Conservation (phyloP, 2,113 vertebrate species). For the Periophthalmus modestus region DNA sequence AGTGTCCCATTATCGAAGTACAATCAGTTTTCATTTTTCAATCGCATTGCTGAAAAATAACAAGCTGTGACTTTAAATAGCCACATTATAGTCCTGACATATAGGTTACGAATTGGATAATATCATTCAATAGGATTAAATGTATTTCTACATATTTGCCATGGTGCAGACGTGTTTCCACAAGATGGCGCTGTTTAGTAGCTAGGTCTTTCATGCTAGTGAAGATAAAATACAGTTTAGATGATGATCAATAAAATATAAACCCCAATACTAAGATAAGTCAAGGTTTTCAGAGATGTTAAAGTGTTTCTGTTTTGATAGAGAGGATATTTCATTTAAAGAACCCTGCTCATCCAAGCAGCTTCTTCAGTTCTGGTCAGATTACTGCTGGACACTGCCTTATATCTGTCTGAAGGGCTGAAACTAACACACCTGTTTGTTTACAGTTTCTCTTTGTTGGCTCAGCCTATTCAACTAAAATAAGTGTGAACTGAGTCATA, state of each 20-base stretch:
- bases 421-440: too few relatives aligned
- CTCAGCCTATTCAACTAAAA: too few relatives aligned
- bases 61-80: background rate
- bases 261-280: too few relatives aligned
- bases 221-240: background rate
- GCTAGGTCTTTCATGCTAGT: background rate
- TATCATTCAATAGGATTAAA: background rate
- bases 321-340: too few relatives aligned
- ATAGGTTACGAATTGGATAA: background rate
- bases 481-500: too few relatives aligned
- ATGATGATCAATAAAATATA: background rate
- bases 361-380: too few relatives aligned
- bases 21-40: background rate
- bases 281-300: background rate
- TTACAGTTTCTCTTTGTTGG: too few relatives aligned
- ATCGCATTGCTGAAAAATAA: background rate
- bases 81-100: background rate
- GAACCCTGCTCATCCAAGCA: too few relatives aligned
- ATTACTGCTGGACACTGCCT: too few relatives aligned
- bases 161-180: constrained; percentile 23
- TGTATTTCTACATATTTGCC: background rate
- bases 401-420: too few relatives aligned
- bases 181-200: constrained; percentile 53
- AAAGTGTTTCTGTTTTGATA: too few relatives aligned
- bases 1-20: constrained; percentile 33